Evolutionary conservation across 2,797 vertebrate genomes (phyloP).

Genomic region (Sebastolobus altivelis): DNA sequence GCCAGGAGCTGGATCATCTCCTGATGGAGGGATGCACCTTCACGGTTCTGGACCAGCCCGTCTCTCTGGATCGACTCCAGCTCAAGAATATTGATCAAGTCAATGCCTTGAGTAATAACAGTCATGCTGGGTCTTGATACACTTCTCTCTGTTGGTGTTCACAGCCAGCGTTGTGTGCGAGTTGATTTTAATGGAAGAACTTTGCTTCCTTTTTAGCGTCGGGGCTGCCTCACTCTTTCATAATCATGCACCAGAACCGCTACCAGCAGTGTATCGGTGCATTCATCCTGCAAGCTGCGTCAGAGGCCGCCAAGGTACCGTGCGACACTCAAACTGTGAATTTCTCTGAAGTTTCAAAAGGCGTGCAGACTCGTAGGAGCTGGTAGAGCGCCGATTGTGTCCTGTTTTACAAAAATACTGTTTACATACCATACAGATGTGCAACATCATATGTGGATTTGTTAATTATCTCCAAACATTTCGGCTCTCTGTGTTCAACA

Average conservation of each 20-base stretch:
- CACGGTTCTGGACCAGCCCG: constrained; percentile 91
- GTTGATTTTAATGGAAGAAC: not conserved
- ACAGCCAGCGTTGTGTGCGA: not conserved
- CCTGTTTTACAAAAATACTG: not conserved
- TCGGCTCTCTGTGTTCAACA: not conserved
- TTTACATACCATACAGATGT: not conserved
- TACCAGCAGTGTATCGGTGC: constrained; percentile 90
- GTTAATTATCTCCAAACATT: constrained; percentile 4
- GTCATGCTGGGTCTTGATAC: not conserved
- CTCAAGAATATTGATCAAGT: constrained; percentile 90
- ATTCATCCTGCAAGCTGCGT: constrained; percentile 91
- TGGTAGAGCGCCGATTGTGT: not conserved
- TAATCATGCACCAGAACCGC: constrained; percentile 93
- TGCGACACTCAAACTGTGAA: not conserved
- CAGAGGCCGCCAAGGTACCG: constrained; percentile 88
- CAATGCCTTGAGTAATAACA: constrained; percentile 86
- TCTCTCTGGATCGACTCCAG: constrained; percentile 90
- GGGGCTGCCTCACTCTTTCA: constrained; percentile 89
- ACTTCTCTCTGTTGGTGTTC: not conserved
- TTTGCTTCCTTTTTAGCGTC: constrained; percentile 80
- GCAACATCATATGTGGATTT: not conserved
- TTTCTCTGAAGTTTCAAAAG: not conserved
- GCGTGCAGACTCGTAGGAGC: not conserved
- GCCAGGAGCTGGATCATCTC: constrained; percentile 89
- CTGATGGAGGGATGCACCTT: constrained; percentile 91